Evolutionary conservation across 2,797 vertebrate species (phyloP), one percentile per base, ranked within the genome.

Genomic region (Pangasius krempfi): DNA sequence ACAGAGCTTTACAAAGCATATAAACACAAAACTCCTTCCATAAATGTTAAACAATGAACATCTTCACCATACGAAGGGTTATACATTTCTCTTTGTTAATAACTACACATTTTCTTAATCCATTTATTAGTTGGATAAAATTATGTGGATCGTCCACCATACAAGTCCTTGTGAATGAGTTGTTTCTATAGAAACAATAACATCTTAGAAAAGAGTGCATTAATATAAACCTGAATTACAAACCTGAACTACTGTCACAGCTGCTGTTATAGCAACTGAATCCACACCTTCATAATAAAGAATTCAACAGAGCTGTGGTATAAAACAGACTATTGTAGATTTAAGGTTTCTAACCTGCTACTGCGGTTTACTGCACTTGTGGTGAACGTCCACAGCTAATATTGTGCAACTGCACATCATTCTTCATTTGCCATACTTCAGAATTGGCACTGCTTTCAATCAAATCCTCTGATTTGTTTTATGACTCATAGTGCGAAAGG

Each of bases 401-500:
- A 68, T 52, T 30, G 44, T 5, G 40, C 60, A 66, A 30, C 14
- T 50, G 27, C 60, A 52, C n/a, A 84, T 84, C n/a, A 37, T 84
- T 84, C 27, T 66, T 47, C 25, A 62, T 82, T 82, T 58, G 25
- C 33, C 6, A n/a, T 37, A 62, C 37, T 64, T 83, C 14, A 83
- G 22, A 18, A 64, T 83, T 3, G 2, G 8, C 60, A 12, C 27
- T n/a, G 60, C 60, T n/a, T 84, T 84, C 64, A 84, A 33, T 56
- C 40, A 33, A 84, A 44, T 68, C 18, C 44, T 84, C 82, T 68
- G 44, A 84, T 70, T 66, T 68, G 64, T 47, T 52, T 50, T 52
- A 50, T 50, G 18, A 66, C 40, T 84, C 80, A 66, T 10, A 50
- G 13, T 62, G n/a, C 10, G 22, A 56, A 80, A 22, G 58, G 25